phyloP scores from a whole-genome alignment of 2,113 vertebrate genomes.

The Apteryx owenii region DNA sequence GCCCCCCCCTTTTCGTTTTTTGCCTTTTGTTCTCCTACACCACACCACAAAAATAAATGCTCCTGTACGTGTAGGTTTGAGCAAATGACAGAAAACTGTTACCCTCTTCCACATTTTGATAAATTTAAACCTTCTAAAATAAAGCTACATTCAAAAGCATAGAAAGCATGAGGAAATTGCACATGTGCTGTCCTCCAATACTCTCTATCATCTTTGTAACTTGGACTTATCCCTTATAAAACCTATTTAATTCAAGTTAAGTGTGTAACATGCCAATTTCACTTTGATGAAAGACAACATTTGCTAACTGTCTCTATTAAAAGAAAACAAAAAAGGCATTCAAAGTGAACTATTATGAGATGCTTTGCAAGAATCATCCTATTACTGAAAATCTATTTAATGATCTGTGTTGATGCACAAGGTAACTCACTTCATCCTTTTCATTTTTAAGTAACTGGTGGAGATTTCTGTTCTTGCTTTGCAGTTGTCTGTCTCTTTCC shows the following conservation, averaged over 20 bases:
- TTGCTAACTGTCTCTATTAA: background rate
- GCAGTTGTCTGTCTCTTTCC: slow-evolving; percentile 92
- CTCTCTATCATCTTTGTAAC: background rate
- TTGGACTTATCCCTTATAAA: background rate
- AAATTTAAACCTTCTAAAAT: background rate
- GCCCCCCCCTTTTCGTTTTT: background rate
- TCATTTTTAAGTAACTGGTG: slow-evolving; percentile 95
- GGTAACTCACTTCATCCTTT: slow-evolving; percentile 91
- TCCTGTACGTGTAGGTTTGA: background rate
- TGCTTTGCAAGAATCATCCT: background rate
- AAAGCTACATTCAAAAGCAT: background rate
- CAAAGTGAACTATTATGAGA: background rate
- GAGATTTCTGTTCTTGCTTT: slow-evolving; percentile 91
- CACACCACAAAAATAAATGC: background rate
- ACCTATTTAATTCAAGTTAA: background rate
- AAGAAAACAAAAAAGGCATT: background rate
- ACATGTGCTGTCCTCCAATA: background rate
- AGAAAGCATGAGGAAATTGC: background rate
- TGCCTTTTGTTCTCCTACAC: background rate
- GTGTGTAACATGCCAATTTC: background rate
- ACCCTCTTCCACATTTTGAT: background rate
- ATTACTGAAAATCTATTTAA: background rate
- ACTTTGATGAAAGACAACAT: background rate
- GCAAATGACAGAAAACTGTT: background rate
- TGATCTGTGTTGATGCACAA: background rate